Evolutionary conservation across 2,113 vertebrate genomes (phyloP).

Genomic region (Lagenorhynchus albirostris): DNA sequence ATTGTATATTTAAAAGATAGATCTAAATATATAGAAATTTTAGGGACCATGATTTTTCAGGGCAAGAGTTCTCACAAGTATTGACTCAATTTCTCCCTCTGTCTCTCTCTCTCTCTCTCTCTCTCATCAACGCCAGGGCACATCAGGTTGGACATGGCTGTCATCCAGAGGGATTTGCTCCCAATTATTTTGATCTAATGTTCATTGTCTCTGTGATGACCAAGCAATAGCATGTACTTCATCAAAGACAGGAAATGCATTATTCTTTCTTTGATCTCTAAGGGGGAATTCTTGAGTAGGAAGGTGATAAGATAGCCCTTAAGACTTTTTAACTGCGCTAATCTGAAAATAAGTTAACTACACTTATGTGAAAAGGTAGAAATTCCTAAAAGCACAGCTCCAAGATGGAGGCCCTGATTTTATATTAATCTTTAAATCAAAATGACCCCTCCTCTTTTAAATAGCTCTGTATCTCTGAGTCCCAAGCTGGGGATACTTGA

Average conservation of each 20-base stretch:
- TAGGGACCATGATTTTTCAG: neutral
- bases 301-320: conserved; percentile 34
- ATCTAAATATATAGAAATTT: neutral
- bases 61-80: neutral
- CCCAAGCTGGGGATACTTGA: neutral
- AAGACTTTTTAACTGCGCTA: neutral
- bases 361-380: neutral
- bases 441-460: neutral
- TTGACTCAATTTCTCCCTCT: neutral
- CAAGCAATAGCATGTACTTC: conserved; percentile 31
- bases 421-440: neutral
- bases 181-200: conserved; percentile 29
- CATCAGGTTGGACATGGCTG: neutral
- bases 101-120: neutral
- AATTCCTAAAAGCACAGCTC: neutral
- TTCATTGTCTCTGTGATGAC: conserved; percentile 56
- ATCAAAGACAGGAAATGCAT: conserved; percentile 51
- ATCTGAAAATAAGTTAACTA: conserved; percentile 21
- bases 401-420: neutral
- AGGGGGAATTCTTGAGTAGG: conserved; percentile 19
- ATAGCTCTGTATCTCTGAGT: neutral
- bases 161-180: conserved; percentile 53
- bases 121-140: neutral
- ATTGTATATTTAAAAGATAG: neutral
- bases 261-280: conserved; percentile 66